Conservation (phyloP, 2,888 invertebrate species). For the Conops quadrifasciatus region DNA sequence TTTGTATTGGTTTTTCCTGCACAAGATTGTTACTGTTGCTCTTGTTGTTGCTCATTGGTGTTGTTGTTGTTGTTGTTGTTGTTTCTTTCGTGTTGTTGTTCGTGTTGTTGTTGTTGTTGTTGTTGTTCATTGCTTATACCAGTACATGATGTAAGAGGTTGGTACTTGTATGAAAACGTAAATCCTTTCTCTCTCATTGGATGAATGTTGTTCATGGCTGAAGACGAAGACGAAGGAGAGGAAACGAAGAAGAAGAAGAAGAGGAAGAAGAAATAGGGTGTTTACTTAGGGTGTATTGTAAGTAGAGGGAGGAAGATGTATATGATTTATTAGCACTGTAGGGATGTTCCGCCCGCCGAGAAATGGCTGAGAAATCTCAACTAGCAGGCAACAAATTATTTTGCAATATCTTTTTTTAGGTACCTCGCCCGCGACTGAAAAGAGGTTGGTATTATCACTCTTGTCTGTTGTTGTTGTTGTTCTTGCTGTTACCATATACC, state of each 20-base stretch:
- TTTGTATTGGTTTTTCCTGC: slow-evolving; percentile 38
- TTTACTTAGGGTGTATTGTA: not conserved
- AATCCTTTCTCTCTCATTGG: slow-evolving; percentile 42
- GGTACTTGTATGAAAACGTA: slow-evolving; percentile 28
- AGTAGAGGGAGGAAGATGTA: not conserved
- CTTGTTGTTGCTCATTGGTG: not conserved
- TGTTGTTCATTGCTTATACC: slow-evolving; percentile 1
- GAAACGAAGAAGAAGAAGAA: not conserved
- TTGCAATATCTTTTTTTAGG: too few relatives aligned
- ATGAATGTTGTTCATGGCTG: slow-evolving; percentile 30
- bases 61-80: not conserved
- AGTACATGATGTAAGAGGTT: slow-evolving; percentile 18
- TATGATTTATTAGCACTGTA: not conserved
- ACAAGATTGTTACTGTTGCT: slow-evolving; percentile 12
- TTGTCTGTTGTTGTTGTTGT: too few relatives aligned
- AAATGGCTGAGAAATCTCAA: too few relatives aligned
- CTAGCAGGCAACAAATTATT: too few relatives aligned
- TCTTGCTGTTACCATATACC: too few relatives aligned
- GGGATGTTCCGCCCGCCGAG: too few relatives aligned
- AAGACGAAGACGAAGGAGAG: not conserved
- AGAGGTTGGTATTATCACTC: too few relatives aligned
- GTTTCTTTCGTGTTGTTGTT: slow-evolving; percentile 2
- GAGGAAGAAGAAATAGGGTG: not conserved
- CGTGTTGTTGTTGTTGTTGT: not conserved
- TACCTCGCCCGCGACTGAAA: too few relatives aligned